These are phyloP conservation scores for Anhinga rufa DNA, from an alignment of 2,113 vertebrate genomes.

Conservation along the genomic window DNA sequence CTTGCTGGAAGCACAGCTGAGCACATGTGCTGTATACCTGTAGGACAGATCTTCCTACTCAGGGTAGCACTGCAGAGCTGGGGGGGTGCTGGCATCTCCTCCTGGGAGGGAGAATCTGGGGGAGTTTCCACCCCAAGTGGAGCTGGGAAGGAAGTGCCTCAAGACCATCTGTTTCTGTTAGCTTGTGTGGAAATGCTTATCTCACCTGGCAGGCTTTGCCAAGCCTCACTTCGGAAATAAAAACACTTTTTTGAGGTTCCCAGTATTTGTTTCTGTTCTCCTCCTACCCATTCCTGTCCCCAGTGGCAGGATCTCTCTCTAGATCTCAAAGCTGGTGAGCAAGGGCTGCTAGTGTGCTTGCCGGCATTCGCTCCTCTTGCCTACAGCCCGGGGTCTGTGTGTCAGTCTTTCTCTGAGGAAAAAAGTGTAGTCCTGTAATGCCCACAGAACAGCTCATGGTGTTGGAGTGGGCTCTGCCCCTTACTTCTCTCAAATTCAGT, in stretches of 20 bases:
- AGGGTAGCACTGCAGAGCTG: neutral
- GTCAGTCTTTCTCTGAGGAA: neutral
- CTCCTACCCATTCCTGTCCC: neutral
- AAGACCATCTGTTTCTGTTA: neutral
- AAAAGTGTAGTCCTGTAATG: neutral
- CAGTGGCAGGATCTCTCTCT: neutral
- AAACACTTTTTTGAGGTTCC: neutral
- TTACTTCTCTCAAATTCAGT: neutral
- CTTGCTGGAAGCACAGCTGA: neutral
- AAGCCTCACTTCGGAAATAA: neutral
- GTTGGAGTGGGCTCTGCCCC: neutral
- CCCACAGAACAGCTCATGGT: fast-evolving
- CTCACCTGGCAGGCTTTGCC: neutral
- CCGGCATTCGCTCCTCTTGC: neutral
- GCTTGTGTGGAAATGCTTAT: neutral
- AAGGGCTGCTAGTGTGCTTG: neutral
- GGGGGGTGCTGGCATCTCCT: neutral
- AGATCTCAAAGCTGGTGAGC: neutral
- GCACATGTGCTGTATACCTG: neutral
- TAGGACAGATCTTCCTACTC: neutral
- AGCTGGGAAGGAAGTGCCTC: neutral
- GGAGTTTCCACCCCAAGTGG: neutral
- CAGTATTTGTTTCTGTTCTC: neutral
- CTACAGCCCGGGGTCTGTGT: neutral
- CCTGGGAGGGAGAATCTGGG: neutral